Conservation (phyloP, 2,113 vertebrate species). For the Aramus guarauna region DNA sequence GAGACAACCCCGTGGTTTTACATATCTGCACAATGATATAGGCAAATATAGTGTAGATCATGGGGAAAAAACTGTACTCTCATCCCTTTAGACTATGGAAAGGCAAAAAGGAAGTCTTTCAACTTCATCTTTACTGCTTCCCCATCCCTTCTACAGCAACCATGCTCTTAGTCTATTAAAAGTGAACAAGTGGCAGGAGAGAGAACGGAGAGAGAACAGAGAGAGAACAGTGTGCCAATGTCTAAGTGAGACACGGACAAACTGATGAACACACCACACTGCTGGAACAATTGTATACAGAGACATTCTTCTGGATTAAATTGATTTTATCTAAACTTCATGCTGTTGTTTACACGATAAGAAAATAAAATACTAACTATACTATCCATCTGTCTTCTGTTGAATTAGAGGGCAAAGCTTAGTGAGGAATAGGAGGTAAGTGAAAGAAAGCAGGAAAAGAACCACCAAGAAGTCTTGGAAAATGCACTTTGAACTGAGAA, state of each 20-base stretch:
- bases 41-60: neutral
- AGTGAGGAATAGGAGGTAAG: neutral
- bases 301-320: neutral
- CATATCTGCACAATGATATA: neutral
- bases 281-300: neutral
- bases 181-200: neutral
- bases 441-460: neutral
- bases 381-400: no score
- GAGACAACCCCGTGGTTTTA: neutral
- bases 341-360: neutral
- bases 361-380: neutral
- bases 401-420: neutral
- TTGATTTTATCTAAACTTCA: neutral
- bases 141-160: neutral
- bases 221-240: no score
- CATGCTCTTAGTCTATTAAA: neutral
- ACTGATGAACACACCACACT: neutral
- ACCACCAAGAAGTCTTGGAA: neutral
- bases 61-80: fast-evolving
- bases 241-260: neutral
- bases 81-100: neutral
- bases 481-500: neutral
- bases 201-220: no score
- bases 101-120: neutral
- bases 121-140: neutral